Evolutionary conservation across 1,140 invertebrate species (phyloP).

Genomic region (Platyura marginata): DNA sequence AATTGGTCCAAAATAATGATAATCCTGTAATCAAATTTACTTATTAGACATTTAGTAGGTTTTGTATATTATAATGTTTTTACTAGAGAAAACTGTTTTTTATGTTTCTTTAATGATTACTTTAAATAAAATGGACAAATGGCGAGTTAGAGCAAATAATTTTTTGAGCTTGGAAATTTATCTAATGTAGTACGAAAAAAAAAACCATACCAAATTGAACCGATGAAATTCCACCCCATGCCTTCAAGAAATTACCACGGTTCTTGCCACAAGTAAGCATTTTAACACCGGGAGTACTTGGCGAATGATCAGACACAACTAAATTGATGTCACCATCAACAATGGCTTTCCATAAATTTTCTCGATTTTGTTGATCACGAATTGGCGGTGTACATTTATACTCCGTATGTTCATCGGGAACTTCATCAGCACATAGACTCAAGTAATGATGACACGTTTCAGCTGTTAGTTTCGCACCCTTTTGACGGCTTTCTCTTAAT

Average conservation of each 20-base stretch:
- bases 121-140: no score
- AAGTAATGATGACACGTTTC: slow-evolving; percentile 61
- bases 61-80: no score
- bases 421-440: slow-evolving; percentile 36
- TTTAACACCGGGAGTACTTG: slow-evolving; percentile 45
- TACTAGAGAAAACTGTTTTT: no score
- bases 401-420: slow-evolving; percentile 39
- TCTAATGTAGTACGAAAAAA: no score
- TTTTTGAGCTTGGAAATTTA: no score
- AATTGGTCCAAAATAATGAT: slow-evolving; percentile 44
- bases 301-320: slow-evolving; percentile 57
- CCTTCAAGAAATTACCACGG: slow-evolving; percentile 39
- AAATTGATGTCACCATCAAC: slow-evolving; percentile 34
- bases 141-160: no score
- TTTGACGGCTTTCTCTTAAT: slow-evolving; percentile 24
- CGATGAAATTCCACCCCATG: slow-evolving; percentile 56
- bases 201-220: slow-evolving; percentile 50
- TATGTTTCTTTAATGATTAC: no score
- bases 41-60: no score
- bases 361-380: slow-evolving; percentile 36
- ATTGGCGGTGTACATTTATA: slow-evolving; percentile 58
- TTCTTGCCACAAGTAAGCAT: slow-evolving; percentile 22
- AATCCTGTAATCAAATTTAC: no score
- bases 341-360: slow-evolving; percentile 40
- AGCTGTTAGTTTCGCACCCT: slow-evolving; percentile 32